Evolutionary conservation across 2,113 vertebrate species (phyloP).

Genomic region (Vireo altiloquus): DNA sequence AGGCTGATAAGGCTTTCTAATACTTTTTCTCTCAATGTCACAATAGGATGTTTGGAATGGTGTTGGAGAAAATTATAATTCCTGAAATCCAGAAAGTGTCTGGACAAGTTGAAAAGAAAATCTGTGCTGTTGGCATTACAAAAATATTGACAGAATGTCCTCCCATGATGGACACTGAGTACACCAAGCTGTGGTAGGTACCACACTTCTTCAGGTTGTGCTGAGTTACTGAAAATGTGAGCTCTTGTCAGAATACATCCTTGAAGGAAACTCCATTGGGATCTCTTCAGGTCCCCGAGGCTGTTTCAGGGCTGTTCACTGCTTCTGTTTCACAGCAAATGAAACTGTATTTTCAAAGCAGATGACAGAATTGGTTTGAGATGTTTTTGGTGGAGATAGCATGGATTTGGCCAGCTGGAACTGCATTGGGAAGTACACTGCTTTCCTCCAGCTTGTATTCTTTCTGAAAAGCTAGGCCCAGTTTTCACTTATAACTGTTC

Average conservation of each 20-base stretch:
- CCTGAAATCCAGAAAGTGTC: slow-evolving; percentile 99
- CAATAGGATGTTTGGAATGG: slow-evolving; percentile 98
- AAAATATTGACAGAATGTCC: slow-evolving; percentile 96
- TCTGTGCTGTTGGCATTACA: slow-evolving; percentile 96
- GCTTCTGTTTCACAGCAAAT: neutral
- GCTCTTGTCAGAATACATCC: neutral
- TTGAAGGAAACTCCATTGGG: neutral
- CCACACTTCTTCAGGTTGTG: neutral
- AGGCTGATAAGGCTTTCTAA: neutral
- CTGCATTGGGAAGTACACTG: neutral
- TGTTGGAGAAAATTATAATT: slow-evolving; percentile 97
- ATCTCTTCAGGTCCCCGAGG: neutral
- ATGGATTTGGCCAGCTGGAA: neutral
- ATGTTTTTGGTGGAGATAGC: neutral
- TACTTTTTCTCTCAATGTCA: neutral
- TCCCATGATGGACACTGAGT: slow-evolving; percentile 97
- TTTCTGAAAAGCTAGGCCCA: neutral
- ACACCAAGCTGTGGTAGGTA: slow-evolving; percentile 94
- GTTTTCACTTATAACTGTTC: neutral
- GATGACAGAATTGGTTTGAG: neutral
- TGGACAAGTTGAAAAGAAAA: slow-evolving; percentile 94
- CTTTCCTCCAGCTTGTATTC: neutral
- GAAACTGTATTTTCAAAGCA: neutral
- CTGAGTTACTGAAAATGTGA: neutral
- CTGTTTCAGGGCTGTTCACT: neutral